Conservation (phyloP, 2,888 invertebrate genomes). For the Noctuana brunneofusca region DNA sequence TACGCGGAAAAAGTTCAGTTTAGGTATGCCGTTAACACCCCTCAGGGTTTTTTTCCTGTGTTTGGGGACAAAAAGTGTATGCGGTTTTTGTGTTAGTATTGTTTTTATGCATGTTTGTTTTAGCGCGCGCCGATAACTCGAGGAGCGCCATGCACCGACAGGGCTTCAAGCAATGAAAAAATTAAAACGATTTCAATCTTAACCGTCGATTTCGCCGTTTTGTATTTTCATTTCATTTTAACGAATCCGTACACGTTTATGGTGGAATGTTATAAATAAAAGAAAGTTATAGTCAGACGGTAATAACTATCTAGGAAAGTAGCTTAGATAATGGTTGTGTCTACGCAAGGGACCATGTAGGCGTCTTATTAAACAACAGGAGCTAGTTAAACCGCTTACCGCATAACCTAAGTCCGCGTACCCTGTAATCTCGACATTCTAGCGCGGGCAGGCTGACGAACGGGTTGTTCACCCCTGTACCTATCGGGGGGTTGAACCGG, state of each 20-base stretch:
- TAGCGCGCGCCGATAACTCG: conserved; percentile 67
- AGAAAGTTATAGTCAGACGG: neutral
- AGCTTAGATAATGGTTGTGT: neutral
- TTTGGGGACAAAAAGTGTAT: conserved; percentile 63
- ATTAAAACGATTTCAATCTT: neutral
- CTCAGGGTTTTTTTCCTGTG: conserved; percentile 57
- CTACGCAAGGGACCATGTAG: conserved; percentile 5
- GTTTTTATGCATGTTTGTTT: conserved; percentile 73
- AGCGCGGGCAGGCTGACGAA: neutral
- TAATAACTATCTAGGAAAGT: neutral
- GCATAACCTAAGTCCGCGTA: conserved; percentile 34
- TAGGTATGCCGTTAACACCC: conserved; percentile 60
- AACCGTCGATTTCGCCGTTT: neutral
- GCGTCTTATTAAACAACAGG: conserved; percentile 13
- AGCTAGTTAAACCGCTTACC: conserved; percentile 28
- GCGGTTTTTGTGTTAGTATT: conserved; percentile 63
- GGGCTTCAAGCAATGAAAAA: conserved; percentile 34
- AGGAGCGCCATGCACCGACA: conserved; percentile 39
- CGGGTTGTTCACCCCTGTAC: conserved; percentile 64
- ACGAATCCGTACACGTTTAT: neutral
- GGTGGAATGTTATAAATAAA: neutral
- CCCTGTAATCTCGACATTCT: conserved; percentile 32
- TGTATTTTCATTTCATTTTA: neutral
- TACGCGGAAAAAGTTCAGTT: conserved; percentile 28
- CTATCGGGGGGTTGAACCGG: conserved; percentile 38